Percentiles rank a stretch among this genome's conserved stretches.
Evolutionary conservation across 2,113 vertebrate genomes (phyloP).

Genomic region (Chionis minor): DNA sequence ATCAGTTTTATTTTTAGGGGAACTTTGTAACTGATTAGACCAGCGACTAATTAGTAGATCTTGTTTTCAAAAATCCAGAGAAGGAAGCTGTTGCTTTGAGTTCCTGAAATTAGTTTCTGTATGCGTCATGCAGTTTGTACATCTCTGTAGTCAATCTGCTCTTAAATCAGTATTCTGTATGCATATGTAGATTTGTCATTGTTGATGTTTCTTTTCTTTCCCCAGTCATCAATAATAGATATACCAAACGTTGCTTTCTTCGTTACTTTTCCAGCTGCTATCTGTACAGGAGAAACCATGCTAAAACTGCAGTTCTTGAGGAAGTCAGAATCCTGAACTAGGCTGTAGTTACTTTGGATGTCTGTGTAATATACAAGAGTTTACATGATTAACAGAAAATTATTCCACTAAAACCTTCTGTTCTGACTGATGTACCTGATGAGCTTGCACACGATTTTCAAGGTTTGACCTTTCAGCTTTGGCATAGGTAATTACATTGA

Average conservation of each 20-base stretch:
- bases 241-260: neutral
- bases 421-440: slow-evolving; percentile 3
- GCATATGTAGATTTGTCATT: neutral
- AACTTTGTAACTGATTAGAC: neutral
- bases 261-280: neutral
- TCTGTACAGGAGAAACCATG: neutral
- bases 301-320: neutral
- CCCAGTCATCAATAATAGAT: neutral
- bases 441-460: neutral
- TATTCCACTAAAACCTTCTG: neutral
- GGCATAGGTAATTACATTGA: neutral
- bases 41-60: neutral
- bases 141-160: neutral
- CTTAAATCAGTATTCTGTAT: neutral
- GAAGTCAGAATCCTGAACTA: neutral
- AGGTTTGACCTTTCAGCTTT: neutral
- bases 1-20: neutral
- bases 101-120: neutral
- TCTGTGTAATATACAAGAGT: neutral
- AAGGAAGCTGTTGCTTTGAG: neutral
- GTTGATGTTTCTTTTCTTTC: neutral
- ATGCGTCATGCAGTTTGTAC: neutral
- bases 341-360: neutral
- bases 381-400: neutral
- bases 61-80: neutral